Percentiles rank a stretch among this genome's conserved stretches.
Evolutionary conservation across 2,113 vertebrate species (phyloP).

Genomic region (Chelonoidis abingdonii): DNA sequence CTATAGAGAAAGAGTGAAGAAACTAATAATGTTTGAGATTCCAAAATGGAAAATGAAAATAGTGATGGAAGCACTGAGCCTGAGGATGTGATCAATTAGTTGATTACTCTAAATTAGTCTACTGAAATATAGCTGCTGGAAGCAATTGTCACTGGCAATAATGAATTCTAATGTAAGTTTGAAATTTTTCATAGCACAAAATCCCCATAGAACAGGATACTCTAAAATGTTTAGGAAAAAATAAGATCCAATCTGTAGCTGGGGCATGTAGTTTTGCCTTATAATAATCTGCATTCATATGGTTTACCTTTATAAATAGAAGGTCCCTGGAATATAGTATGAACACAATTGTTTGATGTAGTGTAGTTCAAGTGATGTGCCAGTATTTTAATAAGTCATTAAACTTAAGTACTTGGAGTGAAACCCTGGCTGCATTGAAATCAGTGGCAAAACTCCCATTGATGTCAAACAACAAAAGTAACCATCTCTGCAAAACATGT

Average conservation of each 20-base stretch:
- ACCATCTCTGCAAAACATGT: background rate
- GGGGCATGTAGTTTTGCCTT: background rate
- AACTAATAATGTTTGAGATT: background rate
- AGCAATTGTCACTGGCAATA: background rate
- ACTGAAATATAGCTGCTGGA: background rate
- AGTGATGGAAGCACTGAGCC: background rate
- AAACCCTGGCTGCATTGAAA: slow-evolving; percentile 19
- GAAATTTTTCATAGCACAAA: background rate
- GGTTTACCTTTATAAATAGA: background rate
- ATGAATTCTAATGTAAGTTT: background rate
- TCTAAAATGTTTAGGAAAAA: background rate
- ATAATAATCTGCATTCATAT: background rate
- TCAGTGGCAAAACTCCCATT: slow-evolving; percentile 11
- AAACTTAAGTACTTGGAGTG: background rate
- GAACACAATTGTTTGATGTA: background rate
- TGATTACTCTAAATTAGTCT: slow-evolving; percentile 15
- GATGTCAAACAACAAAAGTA: slow-evolving; percentile 13
- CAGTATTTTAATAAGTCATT: slow-evolving; percentile 42
- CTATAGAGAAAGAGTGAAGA: background rate
- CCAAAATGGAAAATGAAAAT: background rate
- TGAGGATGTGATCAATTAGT: slow-evolving; percentile 20
- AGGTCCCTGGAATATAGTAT: background rate
- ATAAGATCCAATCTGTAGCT: background rate
- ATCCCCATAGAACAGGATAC: background rate
- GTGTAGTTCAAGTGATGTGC: slow-evolving; percentile 10